phyloP scores from a whole-genome alignment of 2,113 vertebrate genomes.

The Actenoides hombroni region DNA sequence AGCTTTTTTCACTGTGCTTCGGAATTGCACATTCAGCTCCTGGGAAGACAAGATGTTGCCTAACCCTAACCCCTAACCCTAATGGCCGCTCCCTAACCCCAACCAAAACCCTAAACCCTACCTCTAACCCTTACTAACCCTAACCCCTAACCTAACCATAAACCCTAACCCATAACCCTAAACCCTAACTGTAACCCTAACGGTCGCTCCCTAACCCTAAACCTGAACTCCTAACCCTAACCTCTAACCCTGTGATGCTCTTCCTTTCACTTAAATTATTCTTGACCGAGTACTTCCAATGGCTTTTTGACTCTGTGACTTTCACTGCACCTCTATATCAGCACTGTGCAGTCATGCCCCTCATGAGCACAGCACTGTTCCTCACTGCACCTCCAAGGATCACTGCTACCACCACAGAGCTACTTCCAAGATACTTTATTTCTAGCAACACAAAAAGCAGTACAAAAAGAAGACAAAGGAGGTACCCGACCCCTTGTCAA shows the following conservation, averaged over 20 bases:
- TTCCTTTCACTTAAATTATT: neutral
- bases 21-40: too few relatives aligned
- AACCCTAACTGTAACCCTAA: too few relatives aligned
- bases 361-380: neutral
- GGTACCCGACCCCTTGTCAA: neutral
- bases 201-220: too few relatives aligned
- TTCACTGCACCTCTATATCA: neutral
- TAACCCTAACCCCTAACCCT: too few relatives aligned
- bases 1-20: too few relatives aligned
- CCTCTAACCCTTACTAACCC: too few relatives aligned
- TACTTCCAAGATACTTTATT: neutral
- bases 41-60: too few relatives aligned
- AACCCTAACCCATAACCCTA: too few relatives aligned
- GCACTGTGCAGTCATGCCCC: neutral
- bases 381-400: neutral
- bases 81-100: too few relatives aligned
- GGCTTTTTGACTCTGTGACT: neutral
- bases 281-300: neutral
- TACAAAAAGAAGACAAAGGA: neutral
- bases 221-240: too few relatives aligned
- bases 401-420: neutral
- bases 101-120: too few relatives aligned
- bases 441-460: neutral
- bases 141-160: too few relatives aligned
- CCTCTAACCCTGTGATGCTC: neutral